Evolutionary conservation across 2,888 invertebrate genomes (phyloP), one percentile per base, ranked within the genome.

Genomic region (Phania funesta): DNA sequence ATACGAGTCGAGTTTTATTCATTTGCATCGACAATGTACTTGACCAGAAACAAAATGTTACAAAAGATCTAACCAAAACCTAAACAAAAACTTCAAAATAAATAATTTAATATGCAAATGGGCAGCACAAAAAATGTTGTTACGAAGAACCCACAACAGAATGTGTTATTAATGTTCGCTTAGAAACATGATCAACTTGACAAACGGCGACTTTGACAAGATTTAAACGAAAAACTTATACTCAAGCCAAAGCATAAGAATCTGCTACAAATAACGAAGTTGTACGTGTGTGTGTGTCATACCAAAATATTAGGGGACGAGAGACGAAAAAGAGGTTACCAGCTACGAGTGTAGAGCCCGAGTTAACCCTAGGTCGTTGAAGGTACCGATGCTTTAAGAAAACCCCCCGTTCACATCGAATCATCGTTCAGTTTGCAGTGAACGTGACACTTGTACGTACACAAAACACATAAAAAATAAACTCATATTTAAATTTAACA

Each of bases 361-460:
- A 73, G 26, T 64, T 52, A 68, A 76, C 74, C 77, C 80, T 64
- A 70, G 58, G 60, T 75, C 77, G 70, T 46, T 56, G 48, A 71
- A 71, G 84, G 41, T 73, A 56, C 48, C 80, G 58, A 82, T 78
- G 62, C 77, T 78, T 78, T 78, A 79, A 84, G 78, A 82, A 83
- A 81, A 83, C 70, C 74, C 74, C 82, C 22, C 65, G 58, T 60
- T 76, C 68, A 46, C 22, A 64, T 64, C 71, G 41, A 8, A 74
- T 67, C 76, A 58, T 64, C 64, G 62, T 74, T 62, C 81, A 81
- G 81, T 81, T 81, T 64, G 48, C 79, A 60, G 74, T 78, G 68
- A 82, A 77, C 84, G 74, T 75, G 70, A 84, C 70, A 81, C 26
- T 76, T 35, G 68, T 46, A 41, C 65, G 38, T 29, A 54, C 20